Conservation (phyloP, 2,888 invertebrate species). For the Volucella zonaria region DNA sequence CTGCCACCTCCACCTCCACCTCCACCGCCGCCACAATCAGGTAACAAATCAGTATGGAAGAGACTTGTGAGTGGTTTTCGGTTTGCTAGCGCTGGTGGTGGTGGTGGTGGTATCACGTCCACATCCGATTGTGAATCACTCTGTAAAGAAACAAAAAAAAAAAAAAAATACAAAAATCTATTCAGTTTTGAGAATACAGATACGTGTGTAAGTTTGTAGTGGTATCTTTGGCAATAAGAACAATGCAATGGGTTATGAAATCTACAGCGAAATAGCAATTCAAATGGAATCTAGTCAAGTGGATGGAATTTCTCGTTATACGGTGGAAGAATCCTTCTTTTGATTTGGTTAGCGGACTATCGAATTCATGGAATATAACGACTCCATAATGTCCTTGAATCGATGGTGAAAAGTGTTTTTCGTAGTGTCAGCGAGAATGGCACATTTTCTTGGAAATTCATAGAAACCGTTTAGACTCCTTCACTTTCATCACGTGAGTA, state of each 20-base stretch:
- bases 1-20: conserved; percentile 39
- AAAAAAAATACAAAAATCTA: conserved; percentile 20
- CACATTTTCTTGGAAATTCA: no score
- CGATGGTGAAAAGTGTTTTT: neutral
- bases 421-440: neutral
- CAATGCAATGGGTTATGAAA: conserved; percentile 8
- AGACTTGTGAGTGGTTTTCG: conserved; percentile 76
- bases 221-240: neutral
- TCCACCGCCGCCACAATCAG: conserved; percentile 54
- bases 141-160: conserved; percentile 74
- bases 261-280: conserved; percentile 10
- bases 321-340: neutral
- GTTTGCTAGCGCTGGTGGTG: conserved; percentile 80
- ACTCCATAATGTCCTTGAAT: neutral
- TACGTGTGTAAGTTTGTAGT: neutral
- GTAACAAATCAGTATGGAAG: conserved; percentile 64
- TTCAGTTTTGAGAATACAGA: conserved; percentile 25
- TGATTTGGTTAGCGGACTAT: neutral
- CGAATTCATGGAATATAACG: neutral
- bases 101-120: conserved; percentile 81
- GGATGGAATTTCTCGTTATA: neutral
- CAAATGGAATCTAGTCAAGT: conserved; percentile 23
- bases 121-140: conserved; percentile 81
- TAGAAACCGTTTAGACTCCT: neutral
- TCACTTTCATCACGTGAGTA: conserved; percentile 13